phyloP scores from a whole-genome alignment of 2,888 invertebrate genomes.

The Polymixis lichenea region DNA sequence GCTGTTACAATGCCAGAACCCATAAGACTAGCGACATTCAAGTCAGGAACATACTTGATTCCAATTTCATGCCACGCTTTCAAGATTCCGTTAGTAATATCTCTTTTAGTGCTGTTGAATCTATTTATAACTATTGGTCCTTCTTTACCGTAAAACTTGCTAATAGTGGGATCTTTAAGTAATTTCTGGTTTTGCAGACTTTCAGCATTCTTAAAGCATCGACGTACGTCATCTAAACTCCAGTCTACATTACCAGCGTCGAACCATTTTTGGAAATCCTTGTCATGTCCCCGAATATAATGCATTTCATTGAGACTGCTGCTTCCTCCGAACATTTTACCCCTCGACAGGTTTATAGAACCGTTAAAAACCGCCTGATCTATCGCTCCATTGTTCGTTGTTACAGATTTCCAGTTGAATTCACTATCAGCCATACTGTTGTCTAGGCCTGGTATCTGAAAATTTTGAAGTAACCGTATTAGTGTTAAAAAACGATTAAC shows the following conservation, averaged over 20 bases:
- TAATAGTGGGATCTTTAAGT: slow-evolving; percentile 65
- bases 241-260: slow-evolving; percentile 76
- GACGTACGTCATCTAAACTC: slow-evolving; percentile 28
- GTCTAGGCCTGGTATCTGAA: slow-evolving; percentile 71
- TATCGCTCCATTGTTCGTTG: slow-evolving; percentile 92
- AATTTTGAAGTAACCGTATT: slow-evolving; percentile 20
- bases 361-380: slow-evolving; percentile 91
- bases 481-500: background rate
- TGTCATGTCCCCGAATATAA: slow-evolving; percentile 86
- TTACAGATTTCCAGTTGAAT: slow-evolving; percentile 89
- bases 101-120: slow-evolving; percentile 79
- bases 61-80: slow-evolving; percentile 86
- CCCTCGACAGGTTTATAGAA: slow-evolving; percentile 87
- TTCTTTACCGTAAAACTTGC: slow-evolving; percentile 77
- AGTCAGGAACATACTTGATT: slow-evolving; percentile 77
- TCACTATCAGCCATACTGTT: slow-evolving; percentile 48
- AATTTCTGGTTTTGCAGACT: slow-evolving; percentile 53
- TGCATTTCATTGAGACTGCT: slow-evolving; percentile 89
- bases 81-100: slow-evolving; percentile 68
- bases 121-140: slow-evolving; percentile 86
- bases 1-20: slow-evolving; percentile 83
- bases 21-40: slow-evolving; percentile 77
- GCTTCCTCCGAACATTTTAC: slow-evolving; percentile 91
- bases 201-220: slow-evolving; percentile 48
- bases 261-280: slow-evolving; percentile 89